A percentile compares a stretch with the other conserved stretches of the same genome.
Conservation (phyloP, 2,888 invertebrate genomes). For the Germaria angustata region DNA sequence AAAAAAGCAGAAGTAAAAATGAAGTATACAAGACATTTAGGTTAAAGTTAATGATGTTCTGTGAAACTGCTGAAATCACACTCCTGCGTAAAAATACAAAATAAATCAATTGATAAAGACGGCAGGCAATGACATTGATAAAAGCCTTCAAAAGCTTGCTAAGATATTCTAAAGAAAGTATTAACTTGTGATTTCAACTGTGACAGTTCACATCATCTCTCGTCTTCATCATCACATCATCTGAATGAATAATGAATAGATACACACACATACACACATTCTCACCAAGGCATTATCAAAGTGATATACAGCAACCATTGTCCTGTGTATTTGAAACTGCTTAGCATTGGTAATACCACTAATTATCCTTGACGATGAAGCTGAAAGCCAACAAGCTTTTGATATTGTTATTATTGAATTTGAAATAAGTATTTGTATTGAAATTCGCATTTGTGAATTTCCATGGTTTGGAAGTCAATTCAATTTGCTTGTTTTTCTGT, state of each 20-base stretch:
- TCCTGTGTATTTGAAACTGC: conserved; percentile 68
- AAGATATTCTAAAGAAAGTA: conserved; percentile 63
- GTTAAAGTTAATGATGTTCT: conserved; percentile 1
- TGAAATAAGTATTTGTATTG: conserved; percentile 26
- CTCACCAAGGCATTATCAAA: not conserved
- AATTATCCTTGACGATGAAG: conserved; percentile 73
- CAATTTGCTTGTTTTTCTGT: conserved; percentile 37
- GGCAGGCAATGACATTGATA: not conserved
- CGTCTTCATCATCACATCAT: conserved; percentile 43
- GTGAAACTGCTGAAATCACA: not conserved
- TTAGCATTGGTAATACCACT: conserved; percentile 76
- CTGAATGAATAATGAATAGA: conserved; percentile 44
- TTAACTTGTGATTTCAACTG: conserved; percentile 79
- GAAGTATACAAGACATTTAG: conserved; percentile 3
- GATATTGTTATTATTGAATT: conserved; percentile 42
- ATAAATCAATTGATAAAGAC: conserved; percentile 58
- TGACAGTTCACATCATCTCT: conserved; percentile 75
- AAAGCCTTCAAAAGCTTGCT: conserved; percentile 47
- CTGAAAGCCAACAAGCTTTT: conserved; percentile 58
- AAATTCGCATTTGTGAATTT: conserved; percentile 33
- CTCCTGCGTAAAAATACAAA: conserved; percentile 9
- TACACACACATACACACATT: not conserved
- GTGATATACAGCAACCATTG: conserved; percentile 23
- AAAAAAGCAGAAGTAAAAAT: not conserved
- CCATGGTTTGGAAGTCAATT: conserved; percentile 35